These are phyloP conservation scores for Rotaria macrura DNA, from an alignment of 2,888 invertebrate species.

Conservation along the genomic window DNA sequence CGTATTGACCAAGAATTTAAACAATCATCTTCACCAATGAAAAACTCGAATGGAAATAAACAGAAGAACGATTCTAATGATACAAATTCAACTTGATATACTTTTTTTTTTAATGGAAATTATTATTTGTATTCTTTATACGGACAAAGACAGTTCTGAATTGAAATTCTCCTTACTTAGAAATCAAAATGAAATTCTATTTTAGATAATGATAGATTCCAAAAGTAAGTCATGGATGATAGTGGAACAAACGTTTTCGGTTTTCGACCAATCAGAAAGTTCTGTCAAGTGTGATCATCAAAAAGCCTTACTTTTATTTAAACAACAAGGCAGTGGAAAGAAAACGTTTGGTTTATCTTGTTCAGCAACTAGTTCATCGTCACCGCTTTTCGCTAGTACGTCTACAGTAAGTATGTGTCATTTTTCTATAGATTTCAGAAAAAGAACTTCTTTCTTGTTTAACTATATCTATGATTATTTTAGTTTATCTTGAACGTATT, in stretches of 20 bases:
- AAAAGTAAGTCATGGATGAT: background rate
- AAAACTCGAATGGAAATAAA: no score
- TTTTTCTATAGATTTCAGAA: background rate
- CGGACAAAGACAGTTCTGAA: no score
- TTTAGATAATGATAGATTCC: no score
- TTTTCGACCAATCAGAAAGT: background rate
- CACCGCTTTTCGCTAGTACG: background rate
- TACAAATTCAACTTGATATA: background rate
- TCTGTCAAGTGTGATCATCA: background rate
- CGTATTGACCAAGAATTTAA: conserved; percentile 50
- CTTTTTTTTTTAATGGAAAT: background rate
- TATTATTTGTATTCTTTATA: no score
- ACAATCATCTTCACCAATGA: background rate
- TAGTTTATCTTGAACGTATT: conserved; percentile 16
- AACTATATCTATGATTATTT: background rate
- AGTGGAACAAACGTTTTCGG: background rate
- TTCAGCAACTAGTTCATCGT: background rate
- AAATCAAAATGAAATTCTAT: no score
- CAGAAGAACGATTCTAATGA: background rate
- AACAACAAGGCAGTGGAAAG: background rate
- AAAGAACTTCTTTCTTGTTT: background rate
- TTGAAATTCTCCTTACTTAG: no score
- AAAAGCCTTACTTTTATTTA: background rate
- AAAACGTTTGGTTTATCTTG: background rate
- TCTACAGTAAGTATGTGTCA: background rate